These are phyloP conservation scores for Polydrusus pterygomalis DNA, from an alignment of 2,888 invertebrate species.

Conservation along the genomic window DNA sequence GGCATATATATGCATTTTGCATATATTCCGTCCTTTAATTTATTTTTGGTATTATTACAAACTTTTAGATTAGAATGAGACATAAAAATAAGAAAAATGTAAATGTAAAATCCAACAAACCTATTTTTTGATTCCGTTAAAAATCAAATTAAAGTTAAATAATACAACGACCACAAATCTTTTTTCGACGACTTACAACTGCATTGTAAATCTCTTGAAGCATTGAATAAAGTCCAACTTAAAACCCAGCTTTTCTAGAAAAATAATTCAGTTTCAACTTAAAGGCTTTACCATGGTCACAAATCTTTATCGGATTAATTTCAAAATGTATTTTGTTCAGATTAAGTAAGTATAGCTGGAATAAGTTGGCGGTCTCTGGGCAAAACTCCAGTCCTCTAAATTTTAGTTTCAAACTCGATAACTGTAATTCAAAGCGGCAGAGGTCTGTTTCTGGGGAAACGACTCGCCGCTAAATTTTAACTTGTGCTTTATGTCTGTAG, in stretches of 20 bases:
- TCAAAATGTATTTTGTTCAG: conserved; percentile 25
- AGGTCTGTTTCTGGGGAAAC: conserved; percentile 21
- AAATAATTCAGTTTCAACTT: conserved; percentile 35
- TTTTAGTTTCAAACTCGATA: conserved; percentile 31
- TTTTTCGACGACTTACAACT: conserved; percentile 7
- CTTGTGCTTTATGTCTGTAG: conserved; percentile 18
- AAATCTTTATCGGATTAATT: conserved; percentile 33
- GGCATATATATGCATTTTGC: no score
- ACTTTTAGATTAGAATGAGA: no score
- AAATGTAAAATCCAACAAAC: no score
- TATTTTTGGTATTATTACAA: no score
- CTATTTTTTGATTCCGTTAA: no score
- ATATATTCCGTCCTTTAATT: no score
- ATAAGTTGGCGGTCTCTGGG: conserved; percentile 25
- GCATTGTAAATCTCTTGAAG: conserved; percentile 46
- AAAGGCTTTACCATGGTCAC: conserved; percentile 13
- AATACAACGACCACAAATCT: conserved; percentile 1
- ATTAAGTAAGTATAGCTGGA: conserved; percentile 4
- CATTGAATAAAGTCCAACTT: conserved; percentile 49
- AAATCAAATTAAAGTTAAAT: neutral
- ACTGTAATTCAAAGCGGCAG: conserved; percentile 26
- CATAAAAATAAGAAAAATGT: no score
- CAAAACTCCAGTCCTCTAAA: conserved; percentile 28
- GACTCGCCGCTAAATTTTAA: conserved; percentile 17
- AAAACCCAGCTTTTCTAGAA: conserved; percentile 48